phyloP scores from a whole-genome alignment of 2,888 invertebrate species.

The Sycophila texana region DNA sequence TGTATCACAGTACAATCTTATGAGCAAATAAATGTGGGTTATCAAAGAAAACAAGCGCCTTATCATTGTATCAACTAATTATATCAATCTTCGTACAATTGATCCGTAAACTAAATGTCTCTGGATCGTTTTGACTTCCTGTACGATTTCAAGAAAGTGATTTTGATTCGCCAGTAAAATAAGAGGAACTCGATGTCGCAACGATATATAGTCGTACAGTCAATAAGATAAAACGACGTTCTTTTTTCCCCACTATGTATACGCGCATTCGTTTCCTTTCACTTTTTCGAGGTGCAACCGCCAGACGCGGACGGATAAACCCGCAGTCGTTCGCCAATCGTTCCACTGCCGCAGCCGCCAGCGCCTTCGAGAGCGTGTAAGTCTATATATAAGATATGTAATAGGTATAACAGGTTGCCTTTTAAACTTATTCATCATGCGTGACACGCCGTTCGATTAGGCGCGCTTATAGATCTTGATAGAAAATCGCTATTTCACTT shows the following conservation, averaged over 20 bases:
- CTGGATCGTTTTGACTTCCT: not conserved
- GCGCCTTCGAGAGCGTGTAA: too few species aligned
- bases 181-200: slow-evolving; percentile 17
- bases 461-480: not conserved
- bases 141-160: not conserved
- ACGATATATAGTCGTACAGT: not conserved
- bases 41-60: slow-evolving; percentile 29
- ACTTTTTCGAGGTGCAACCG: slow-evolving; percentile 45
- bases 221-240: slow-evolving; percentile 40
- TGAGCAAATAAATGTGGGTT: slow-evolving; percentile 55
- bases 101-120: not conserved
- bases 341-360: slow-evolving; percentile 17
- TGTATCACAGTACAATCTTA: slow-evolving; percentile 49
- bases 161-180: not conserved
- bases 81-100: not conserved
- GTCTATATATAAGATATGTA: not conserved
- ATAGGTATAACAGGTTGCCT: slow-evolving; percentile 23
- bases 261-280: slow-evolving; percentile 49
- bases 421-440: slow-evolving; percentile 1
- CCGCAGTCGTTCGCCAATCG: slow-evolving; percentile 24
- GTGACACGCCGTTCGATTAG: slow-evolving; percentile 6
- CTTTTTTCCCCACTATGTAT: slow-evolving; percentile 43
- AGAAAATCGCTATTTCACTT: slow-evolving; percentile 9
- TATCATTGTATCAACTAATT: not conserved
- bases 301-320: not conserved